Conservation (phyloP, 2,797 vertebrate genomes). For the Falco peregrinus region DNA sequence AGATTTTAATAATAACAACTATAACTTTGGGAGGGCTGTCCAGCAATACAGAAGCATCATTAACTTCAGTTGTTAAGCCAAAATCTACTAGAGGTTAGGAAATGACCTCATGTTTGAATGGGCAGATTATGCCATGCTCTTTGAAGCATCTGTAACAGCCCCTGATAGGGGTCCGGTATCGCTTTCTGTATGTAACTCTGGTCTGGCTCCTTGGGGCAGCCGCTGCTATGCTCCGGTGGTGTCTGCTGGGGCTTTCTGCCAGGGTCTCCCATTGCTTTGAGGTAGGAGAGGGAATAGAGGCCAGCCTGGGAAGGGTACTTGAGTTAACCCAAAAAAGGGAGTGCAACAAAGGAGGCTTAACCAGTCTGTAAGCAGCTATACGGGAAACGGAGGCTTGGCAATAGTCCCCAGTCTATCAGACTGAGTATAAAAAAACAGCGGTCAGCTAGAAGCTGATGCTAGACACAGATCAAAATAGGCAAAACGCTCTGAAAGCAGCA, state of each 20-base stretch:
- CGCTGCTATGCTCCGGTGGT: not conserved
- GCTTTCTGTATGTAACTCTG: fast-evolving
- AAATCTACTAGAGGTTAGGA: not conserved
- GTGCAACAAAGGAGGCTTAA: not conserved
- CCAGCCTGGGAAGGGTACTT: not conserved
- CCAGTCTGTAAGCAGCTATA: not conserved
- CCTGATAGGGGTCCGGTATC: not conserved
- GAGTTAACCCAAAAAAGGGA: not conserved
- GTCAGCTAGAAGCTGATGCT: not conserved
- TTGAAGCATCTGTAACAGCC: not conserved
- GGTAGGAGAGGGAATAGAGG: not conserved
- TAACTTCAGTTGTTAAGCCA: not conserved
- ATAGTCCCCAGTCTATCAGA: not conserved
- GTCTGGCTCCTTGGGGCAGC: not conserved
- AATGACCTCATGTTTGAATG: not conserved
- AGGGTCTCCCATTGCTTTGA: not conserved
- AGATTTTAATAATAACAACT: not conserved
- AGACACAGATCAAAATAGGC: not conserved
- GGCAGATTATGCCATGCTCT: not conserved
- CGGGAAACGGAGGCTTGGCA: not conserved
- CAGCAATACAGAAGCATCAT: not conserved
- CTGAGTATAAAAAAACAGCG: not conserved
- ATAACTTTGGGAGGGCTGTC: not conserved
- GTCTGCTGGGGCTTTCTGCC: not conserved
- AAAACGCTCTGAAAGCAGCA: not conserved